Evolutionary conservation across 2,113 vertebrate genomes (phyloP).

Genomic region (Myiozetetes cayanensis): DNA sequence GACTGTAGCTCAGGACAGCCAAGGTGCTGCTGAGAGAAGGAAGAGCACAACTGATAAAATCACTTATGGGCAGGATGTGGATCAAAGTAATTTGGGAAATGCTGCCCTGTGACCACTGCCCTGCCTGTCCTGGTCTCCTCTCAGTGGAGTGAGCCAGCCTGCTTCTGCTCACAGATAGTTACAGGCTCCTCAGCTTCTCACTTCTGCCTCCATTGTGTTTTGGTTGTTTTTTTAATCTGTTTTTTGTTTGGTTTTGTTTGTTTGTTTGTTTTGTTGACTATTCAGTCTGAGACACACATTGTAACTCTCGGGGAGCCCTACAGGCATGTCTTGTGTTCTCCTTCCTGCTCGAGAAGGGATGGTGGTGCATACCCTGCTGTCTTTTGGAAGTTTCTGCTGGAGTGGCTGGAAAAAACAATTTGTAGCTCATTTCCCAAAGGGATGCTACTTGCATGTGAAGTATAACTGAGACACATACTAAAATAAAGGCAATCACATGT

Average conservation of each 20-base stretch:
- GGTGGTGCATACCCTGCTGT: accelerated
- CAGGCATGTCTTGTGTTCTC: neutral
- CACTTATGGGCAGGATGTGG: conserved; percentile 26
- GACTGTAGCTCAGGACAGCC: neutral
- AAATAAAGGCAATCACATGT: neutral
- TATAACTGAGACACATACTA: neutral
- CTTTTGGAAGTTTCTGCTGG: neutral
- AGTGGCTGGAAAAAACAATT: neutral
- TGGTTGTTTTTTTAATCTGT: neutral
- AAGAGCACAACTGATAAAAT: neutral
- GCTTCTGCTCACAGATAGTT: neutral
- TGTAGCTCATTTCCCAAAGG: neutral
- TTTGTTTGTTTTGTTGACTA: neutral
- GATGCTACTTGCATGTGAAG: neutral
- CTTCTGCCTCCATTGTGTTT: neutral
- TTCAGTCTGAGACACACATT: neutral
- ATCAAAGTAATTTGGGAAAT: neutral
- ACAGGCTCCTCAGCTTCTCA: neutral
- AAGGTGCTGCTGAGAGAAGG: neutral
- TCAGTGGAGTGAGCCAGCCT: neutral
- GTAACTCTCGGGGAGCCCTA: neutral
- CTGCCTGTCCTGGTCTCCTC: neutral
- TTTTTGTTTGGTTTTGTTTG: neutral
- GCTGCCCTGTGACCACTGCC: neutral
- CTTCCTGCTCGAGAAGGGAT: neutral